Evolutionary conservation across 2,797 vertebrate species (phyloP), one percentile per base, ranked within the genome.

Genomic region (Amphiprion clarkii): DNA sequence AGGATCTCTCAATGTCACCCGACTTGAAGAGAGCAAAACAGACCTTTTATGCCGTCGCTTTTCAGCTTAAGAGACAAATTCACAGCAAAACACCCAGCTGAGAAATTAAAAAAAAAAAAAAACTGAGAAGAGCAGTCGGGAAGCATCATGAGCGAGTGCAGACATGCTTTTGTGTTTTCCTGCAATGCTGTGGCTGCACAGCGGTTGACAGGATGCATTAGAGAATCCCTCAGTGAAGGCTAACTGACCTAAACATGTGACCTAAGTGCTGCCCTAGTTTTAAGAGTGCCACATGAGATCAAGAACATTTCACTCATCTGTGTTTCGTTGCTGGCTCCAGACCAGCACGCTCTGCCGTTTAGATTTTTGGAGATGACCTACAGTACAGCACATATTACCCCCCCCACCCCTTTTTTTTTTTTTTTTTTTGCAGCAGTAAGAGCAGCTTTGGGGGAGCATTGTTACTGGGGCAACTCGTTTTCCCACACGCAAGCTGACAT

Each of bases 201-300:
- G 86, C 58, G 25, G 84, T 84, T 92, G 91, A 92, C 91, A 93
- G 85, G 82, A 90, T 71, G 86, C 91, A 93, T 93, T 92, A 93
- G 88, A 84, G 82, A 75, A 88, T 91, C 88, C 81, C 83, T 85
- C 80, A 76, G 85, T 92, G 89, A 92, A 79, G 87, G 87, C 91
- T 86, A 81, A 92, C 82, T 91, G 91, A 93, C 92, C 91, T 93
- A 89, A 94, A 92, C 92, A 92, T 92, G 91, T 89, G 93, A 93
- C 87, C 90, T 85, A 83, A 88, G 90, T 84, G 83, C 90, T 92
- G 92, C 62, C 90, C 92, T 88, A 92, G 69, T 92, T 93, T 91
- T 81, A 63, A 84, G 75, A 77, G 84, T 89, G 91, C 89, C 88
- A 83, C 91, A 86, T 75, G 89, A 90, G 91, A 93, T 89, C 87